phyloP scores from a whole-genome alignment of 2,797 vertebrate species.

The Enteromius trimaculatus region DNA sequence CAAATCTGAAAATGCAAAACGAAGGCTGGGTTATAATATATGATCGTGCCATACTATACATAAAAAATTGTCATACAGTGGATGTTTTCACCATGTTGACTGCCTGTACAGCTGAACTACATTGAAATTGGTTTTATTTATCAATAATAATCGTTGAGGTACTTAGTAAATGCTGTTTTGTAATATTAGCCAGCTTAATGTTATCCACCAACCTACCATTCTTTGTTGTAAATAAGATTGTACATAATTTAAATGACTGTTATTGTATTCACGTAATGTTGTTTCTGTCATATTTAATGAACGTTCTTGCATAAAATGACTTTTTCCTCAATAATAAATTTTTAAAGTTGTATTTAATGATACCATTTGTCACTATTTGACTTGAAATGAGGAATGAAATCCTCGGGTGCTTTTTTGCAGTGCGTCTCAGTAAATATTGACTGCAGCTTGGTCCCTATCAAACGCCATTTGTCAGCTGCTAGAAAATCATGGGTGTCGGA shows the following conservation, averaged over 20 bases:
- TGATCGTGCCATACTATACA: background rate
- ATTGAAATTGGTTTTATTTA: slow-evolving; percentile 28
- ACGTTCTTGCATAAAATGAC: slow-evolving; percentile 62
- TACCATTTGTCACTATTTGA: slow-evolving; percentile 52
- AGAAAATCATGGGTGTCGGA: background rate
- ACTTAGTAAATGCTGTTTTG: slow-evolving; percentile 21
- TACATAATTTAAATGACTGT: slow-evolving; percentile 82
- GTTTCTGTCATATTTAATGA: slow-evolving; percentile 70
- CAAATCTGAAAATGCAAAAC: background rate
- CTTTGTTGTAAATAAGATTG: slow-evolving; percentile 77
- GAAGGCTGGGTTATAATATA: background rate
- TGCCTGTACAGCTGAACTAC: background rate
- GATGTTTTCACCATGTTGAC: background rate
- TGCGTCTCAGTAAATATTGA: slow-evolving; percentile 19
- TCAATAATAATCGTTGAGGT: slow-evolving; percentile 33
- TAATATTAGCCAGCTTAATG: slow-evolving; percentile 4
- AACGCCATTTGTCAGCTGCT: slow-evolving; percentile 54
- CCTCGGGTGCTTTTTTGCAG: slow-evolving; percentile 55
- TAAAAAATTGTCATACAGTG: background rate
- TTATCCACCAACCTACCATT: slow-evolving; percentile 22
- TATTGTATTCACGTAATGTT: slow-evolving; percentile 70
- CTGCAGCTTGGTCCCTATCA: slow-evolving; percentile 4
- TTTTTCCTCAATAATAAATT: slow-evolving; percentile 16
- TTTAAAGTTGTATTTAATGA: slow-evolving; percentile 74
- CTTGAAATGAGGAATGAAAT: slow-evolving; percentile 60